Evolutionary conservation across 2,113 vertebrate species (phyloP).

Genomic region (Ptychochromis oligacanthus): DNA sequence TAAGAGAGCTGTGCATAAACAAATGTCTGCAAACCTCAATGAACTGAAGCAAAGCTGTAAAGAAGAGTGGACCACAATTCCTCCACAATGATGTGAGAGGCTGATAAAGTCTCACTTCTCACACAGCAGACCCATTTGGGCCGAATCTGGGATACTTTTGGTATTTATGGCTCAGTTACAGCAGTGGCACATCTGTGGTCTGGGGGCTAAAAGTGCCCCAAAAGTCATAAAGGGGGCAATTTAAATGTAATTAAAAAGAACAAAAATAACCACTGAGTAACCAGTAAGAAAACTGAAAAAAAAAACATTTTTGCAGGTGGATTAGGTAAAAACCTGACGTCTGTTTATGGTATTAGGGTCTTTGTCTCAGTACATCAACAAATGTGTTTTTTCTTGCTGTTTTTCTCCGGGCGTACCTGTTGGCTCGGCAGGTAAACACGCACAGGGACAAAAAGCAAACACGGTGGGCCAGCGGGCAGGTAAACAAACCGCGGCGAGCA

Average conservation of each 20-base stretch:
- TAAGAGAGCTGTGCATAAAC: too few relatives aligned
- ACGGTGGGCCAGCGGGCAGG: constrained; percentile 18
- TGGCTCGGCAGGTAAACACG: constrained; percentile 17
- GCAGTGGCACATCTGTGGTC: background rate
- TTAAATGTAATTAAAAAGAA: background rate
- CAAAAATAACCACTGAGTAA: background rate
- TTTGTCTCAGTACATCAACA: background rate
- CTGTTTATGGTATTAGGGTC: background rate
- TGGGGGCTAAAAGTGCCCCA: background rate
- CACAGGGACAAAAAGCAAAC: constrained; percentile 54
- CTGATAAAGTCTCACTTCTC: background rate
- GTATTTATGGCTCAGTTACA: background rate
- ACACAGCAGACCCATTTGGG: background rate
- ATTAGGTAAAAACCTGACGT: background rate
- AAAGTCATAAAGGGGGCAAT: background rate
- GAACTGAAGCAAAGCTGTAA: too few relatives aligned
- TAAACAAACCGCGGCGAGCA: constrained; percentile 74
- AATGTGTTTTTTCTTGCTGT: constrained; percentile 7
- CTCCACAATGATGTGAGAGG: too few relatives aligned
- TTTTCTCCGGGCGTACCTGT: constrained; percentile 1
- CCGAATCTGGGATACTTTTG: background rate
- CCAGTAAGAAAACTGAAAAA: too few relatives aligned
- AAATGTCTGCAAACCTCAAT: too few relatives aligned
- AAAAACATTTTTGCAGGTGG: too few relatives aligned
- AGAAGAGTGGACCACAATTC: too few relatives aligned